Evolutionary conservation across 2,888 invertebrate genomes (phyloP), one percentile per base, ranked within the genome.

Genomic region (Smittia sp.): DNA sequence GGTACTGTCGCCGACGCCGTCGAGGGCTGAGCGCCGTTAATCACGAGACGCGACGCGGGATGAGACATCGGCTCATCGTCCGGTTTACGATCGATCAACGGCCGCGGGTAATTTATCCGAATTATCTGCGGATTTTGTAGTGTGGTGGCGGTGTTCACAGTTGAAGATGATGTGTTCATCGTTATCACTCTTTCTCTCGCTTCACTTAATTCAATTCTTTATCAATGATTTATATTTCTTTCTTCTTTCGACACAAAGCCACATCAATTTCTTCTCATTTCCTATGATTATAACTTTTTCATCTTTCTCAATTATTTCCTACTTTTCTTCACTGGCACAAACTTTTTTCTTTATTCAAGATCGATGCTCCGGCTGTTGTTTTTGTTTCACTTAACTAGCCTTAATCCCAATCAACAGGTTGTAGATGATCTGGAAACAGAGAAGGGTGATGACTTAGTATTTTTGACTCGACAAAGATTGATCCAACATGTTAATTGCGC

Each of bases 41-140:
- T 27, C 2, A 63, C 27, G 22, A 63, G 4, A 3, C 63, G 63
- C 25, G 63, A 63, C 22, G 11, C 22, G n/a, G 52, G 52, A 13
- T 15, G n/a, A 13, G 52, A 46, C 22, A 22, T 7, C 1, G 72
- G 32, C 25, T 62, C 54, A 6, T 72, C 72, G 39, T 72, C 72
- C 38, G 72, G 72, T 22, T 72, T 72, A 18, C 27, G 69, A 54
- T 69, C 69, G 32, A 58, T 38, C n/a, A 32, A 24, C 9, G 72
- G 54, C 9, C 72, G 58, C 72, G 72, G 58, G 25, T 72, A 72
- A 62, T 54, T 72, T 38, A 62, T 62, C 13, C 72, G 72, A 72
- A 72, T 72, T 27, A 72, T 72, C 62, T 72, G 72, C 62, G 72
- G 62, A 39, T 18, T 72, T 39, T 72, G 72, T 20, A 72, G 27